Percentiles rank a stretch among this genome's conserved stretches.
phyloP scores from a whole-genome alignment of 2,888 invertebrate species.

The Phasia obesa region DNA sequence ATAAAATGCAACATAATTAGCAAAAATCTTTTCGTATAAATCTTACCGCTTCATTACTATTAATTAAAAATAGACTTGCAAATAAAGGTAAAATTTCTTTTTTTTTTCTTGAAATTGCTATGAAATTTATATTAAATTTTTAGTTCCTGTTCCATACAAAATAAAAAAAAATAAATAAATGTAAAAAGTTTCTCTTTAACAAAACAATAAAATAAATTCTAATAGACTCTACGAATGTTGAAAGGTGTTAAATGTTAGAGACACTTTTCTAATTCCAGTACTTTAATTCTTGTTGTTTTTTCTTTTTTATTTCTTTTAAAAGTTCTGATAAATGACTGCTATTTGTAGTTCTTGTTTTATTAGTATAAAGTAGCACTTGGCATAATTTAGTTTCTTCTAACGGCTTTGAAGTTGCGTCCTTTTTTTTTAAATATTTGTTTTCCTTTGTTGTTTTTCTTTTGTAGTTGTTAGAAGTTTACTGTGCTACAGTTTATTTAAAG shows the following conservation, averaged over 20 bases:
- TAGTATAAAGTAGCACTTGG: slow-evolving; percentile 56
- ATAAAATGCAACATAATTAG: neutral
- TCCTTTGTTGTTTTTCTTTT: slow-evolving; percentile 6
- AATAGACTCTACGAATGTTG: slow-evolving; percentile 8
- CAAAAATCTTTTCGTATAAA: neutral
- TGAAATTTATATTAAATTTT: too few species aligned
- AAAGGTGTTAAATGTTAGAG: slow-evolving; percentile 51
- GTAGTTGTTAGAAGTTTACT: slow-evolving; percentile 15
- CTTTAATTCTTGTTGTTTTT: neutral
- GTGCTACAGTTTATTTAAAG: too few species aligned
- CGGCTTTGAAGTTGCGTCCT: slow-evolving; percentile 38
- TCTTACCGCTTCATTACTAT: neutral
- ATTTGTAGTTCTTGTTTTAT: slow-evolving; percentile 35
- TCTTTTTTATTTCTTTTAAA: slow-evolving; percentile 2
- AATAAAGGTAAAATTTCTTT: neutral
- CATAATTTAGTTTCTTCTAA: slow-evolving; percentile 48
- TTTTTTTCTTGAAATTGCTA: neutral
- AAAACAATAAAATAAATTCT: neutral
- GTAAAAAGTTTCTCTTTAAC: neutral
- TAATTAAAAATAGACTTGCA: neutral
- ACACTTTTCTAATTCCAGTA: slow-evolving; percentile 24
- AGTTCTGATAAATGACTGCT: slow-evolving; percentile 50
- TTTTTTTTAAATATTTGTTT: slow-evolving; percentile 10
- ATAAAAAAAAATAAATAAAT: neutral
- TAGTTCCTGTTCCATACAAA: too few species aligned